phyloP scores from a whole-genome alignment of 2,797 vertebrate genomes.

The Betta splendens region DNA sequence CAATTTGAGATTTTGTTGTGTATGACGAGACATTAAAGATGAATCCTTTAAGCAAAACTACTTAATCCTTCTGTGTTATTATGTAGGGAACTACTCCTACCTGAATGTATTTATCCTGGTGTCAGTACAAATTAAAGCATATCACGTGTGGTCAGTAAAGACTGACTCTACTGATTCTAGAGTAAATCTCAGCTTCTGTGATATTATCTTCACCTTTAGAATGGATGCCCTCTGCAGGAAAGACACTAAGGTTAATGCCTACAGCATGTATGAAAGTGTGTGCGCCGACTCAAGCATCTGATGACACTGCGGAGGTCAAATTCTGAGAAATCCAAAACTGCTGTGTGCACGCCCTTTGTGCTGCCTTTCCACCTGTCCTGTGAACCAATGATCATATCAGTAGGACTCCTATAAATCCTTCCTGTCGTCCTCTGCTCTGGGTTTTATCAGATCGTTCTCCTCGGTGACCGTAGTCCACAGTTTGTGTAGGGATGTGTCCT shows the following conservation, averaged over 20 bases:
- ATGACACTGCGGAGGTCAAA: constrained; percentile 19
- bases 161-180: constrained; percentile 31
- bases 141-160: constrained; percentile 26
- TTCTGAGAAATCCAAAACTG: constrained; percentile 32
- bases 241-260: constrained; percentile 63
- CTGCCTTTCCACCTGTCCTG: constrained; percentile 29
- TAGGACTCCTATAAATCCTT: constrained; percentile 45
- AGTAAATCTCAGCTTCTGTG: constrained; percentile 20
- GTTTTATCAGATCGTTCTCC: constrained; percentile 11
- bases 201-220: constrained; percentile 30
- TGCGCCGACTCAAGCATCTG: constrained; percentile 38
- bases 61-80: constrained; percentile 30
- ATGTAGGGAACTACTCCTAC: constrained; percentile 18
- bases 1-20: constrained; percentile 8
- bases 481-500: constrained; percentile 44
- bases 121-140: constrained; percentile 41
- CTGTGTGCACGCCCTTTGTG: constrained; percentile 50
- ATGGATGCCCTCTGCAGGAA: constrained; percentile 36
- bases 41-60: constrained; percentile 26
- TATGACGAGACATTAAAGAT: constrained; percentile 17
- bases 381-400: constrained; percentile 31
- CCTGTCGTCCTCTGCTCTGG: constrained; percentile 31
- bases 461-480: constrained; percentile 37
- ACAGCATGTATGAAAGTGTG: constrained; percentile 58
- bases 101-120: constrained; percentile 27